Evolutionary conservation across 2,113 vertebrate species (phyloP).

Genomic region (Pungitius pungitius): DNA sequence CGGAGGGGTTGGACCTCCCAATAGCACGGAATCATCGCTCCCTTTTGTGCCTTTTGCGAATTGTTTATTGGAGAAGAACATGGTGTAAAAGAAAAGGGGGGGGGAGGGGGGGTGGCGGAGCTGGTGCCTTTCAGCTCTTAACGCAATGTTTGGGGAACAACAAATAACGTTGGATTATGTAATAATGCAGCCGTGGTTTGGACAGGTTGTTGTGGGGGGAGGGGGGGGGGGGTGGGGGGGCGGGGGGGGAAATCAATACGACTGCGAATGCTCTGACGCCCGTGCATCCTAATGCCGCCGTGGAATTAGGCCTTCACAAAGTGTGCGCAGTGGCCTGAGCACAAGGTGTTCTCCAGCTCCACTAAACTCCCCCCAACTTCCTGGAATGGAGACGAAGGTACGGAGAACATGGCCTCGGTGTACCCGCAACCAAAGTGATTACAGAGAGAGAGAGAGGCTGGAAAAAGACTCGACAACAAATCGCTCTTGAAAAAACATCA

Average conservation of each 20-base stretch:
- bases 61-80: background rate
- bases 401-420: constrained; percentile 1
- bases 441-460: background rate
- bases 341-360: background rate
- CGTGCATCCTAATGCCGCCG: background rate
- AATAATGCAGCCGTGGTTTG: too few species aligned
- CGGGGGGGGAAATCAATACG: constrained; percentile 73
- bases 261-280: constrained; percentile 62
- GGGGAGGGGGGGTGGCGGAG: too few species aligned
- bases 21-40: background rate
- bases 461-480: background rate
- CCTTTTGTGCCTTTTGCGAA: background rate
- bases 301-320: background rate
- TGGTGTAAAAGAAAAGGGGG: too few species aligned
- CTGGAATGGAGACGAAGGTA: background rate
- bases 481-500: background rate
- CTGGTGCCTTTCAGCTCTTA: background rate
- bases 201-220: too few species aligned
- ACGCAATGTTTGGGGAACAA: background rate
- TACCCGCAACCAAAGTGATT: constrained; percentile 14
- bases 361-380: constrained; percentile 13
- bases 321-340: background rate
- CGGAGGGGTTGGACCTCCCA: too few species aligned
- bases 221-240: too few species aligned
- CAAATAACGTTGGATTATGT: background rate